A percentile compares a stretch with the other conserved stretches of the same genome.
These are phyloP conservation scores for Pseudotriccus pelzelni DNA, from an alignment of 2,797 vertebrate species.

Conservation along the genomic window DNA sequence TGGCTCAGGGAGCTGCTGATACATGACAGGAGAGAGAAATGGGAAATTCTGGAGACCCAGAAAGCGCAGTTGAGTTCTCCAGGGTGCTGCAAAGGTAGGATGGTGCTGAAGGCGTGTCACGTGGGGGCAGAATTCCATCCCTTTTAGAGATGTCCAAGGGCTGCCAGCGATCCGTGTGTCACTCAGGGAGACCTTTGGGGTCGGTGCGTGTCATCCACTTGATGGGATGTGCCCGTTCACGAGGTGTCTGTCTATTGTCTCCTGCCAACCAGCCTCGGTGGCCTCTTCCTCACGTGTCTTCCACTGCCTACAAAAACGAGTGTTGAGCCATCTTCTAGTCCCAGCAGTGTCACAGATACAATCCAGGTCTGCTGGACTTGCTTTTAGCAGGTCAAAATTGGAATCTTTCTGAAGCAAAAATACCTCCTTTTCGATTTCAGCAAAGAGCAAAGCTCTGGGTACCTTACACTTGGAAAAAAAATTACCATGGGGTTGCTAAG, in stretches of 20 bases:
- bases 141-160: neutral
- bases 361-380: neutral
- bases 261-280: neutral
- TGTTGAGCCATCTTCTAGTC: neutral
- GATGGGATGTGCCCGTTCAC: neutral
- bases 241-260: neutral
- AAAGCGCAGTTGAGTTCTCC: neutral
- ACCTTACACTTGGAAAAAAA: neutral
- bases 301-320: accelerated
- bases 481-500: neutral
- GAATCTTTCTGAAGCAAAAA: neutral
- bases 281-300: neutral
- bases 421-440: neutral
- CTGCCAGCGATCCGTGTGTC: neutral
- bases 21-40: accelerated
- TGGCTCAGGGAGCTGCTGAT: neutral
- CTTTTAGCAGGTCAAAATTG: neutral
- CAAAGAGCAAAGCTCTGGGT: neutral
- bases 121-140: neutral
- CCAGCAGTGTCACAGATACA: neutral
- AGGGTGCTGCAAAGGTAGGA: neutral
- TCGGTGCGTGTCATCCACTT: neutral
- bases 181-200: neutral
- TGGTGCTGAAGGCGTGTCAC: neutral
- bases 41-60: neutral